Evolutionary conservation across 2,888 invertebrate species (phyloP).

Genomic region (Gisinianus flammeolus): DNA sequence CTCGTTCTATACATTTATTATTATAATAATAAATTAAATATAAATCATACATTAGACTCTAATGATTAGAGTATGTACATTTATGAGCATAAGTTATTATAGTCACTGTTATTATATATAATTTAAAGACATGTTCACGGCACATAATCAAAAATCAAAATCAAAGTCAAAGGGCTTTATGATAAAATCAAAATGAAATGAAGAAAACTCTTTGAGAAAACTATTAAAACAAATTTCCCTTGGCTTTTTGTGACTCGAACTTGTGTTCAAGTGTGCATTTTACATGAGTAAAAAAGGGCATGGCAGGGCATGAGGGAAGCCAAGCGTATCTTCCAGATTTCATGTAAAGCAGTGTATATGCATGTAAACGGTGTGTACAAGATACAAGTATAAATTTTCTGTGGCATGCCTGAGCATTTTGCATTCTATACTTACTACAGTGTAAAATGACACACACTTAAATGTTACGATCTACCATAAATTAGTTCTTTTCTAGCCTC

Average conservation of each 20-base stretch:
- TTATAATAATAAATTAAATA: not conserved
- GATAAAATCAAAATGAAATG: too few relatives aligned
- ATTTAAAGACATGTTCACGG: not conserved
- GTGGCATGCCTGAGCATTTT: not conserved
- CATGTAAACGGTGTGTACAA: not conserved
- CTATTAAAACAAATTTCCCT: not conserved
- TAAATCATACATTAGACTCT: not conserved
- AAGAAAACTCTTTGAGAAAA: not conserved
- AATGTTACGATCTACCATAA: slow-evolving; percentile 7
- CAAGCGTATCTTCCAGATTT: slow-evolving; percentile 1
- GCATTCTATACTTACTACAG: too few relatives aligned
- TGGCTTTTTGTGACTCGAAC: not conserved
- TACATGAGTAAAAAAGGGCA: not conserved
- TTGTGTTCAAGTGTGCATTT: not conserved
- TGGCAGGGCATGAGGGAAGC: not conserved
- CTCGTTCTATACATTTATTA: slow-evolving; percentile 53
- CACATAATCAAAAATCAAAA: not conserved
- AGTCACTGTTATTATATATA: not conserved
- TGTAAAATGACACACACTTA: too few relatives aligned
- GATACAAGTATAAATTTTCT: not conserved
- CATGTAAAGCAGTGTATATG: not conserved
- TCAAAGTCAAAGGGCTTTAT: not conserved
- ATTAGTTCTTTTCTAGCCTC: not conserved
- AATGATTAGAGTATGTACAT: not conserved
- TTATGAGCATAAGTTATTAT: not conserved